Percentiles rank a stretch among this genome's conserved stretches.
Conservation (phyloP, 2,888 invertebrate genomes). For the Lasioglossum villosulum region DNA sequence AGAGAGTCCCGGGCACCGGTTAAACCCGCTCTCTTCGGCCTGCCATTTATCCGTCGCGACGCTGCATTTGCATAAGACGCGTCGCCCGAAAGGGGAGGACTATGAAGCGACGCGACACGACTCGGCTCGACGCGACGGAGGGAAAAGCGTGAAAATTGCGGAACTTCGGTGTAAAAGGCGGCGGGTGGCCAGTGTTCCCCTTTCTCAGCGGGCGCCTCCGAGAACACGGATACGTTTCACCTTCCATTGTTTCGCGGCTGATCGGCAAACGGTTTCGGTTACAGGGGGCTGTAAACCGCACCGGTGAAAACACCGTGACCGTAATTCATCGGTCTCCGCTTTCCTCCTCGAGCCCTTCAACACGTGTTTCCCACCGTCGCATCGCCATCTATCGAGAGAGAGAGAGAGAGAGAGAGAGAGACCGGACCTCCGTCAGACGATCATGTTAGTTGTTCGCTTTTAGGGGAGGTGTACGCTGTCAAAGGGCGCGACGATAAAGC, state of each 20-base stretch:
- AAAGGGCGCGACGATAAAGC: neutral
- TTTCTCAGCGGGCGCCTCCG: conserved; percentile 41
- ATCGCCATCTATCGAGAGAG: neutral
- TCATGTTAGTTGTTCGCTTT: neutral
- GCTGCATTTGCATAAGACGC: conserved; percentile 65
- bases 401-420: neutral
- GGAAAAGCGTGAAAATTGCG: conserved; percentile 75
- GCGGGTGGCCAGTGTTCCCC: conserved; percentile 59
- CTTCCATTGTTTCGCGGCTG: conserved; percentile 61
- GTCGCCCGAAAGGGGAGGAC: conserved; percentile 25
- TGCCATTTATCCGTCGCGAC: conserved; percentile 52
- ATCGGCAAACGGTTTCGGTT: conserved; percentile 46
- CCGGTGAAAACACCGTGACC: conserved; percentile 34
- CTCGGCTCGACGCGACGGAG: neutral
- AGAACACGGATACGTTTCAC: conserved; percentile 52
- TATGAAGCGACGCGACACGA: neutral
- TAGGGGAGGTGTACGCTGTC: neutral
- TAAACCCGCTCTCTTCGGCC: conserved; percentile 29
- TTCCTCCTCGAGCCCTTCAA: neutral
- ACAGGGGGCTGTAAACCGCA: conserved; percentile 49
- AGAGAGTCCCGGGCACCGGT: conserved; percentile 37
- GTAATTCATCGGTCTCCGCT: conserved; percentile 52
- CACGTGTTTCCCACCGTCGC: neutral
- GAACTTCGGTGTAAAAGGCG: conserved; percentile 65
- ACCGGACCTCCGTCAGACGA: neutral